Evolutionary conservation across 2,797 vertebrate genomes (phyloP).

Genomic region (Galagoides demidoff): DNA sequence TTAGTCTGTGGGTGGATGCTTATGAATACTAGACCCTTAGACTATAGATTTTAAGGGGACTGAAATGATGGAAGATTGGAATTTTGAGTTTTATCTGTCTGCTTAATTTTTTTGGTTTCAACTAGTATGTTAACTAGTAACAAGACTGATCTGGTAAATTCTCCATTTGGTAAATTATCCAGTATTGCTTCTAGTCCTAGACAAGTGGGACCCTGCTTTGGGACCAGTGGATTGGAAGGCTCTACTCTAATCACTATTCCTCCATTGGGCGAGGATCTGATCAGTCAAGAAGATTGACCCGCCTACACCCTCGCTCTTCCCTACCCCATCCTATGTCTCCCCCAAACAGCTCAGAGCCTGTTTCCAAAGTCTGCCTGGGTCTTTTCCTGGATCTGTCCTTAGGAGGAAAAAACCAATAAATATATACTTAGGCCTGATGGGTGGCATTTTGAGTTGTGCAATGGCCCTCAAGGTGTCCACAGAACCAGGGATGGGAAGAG

Average conservation of each 20-base stretch:
- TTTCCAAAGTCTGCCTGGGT: background rate
- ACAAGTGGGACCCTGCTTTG: background rate
- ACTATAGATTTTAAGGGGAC: conserved; percentile 35
- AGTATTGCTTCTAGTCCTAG: background rate
- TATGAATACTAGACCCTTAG: background rate
- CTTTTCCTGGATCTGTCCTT: background rate
- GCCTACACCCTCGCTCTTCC: background rate
- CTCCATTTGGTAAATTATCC: conserved; percentile 7
- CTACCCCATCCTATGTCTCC: background rate
- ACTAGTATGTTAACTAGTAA: conserved; percentile 5
- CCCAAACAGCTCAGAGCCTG: background rate
- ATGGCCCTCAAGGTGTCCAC: background rate
- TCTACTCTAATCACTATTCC: background rate
- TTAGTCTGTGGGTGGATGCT: background rate
- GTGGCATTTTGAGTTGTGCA: background rate
- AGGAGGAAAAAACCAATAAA: background rate
- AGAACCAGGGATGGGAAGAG: background rate
- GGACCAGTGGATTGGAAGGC: background rate
- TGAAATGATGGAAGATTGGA: conserved; percentile 26
- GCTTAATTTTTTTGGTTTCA: conserved; percentile 40
- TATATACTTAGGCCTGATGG: background rate
- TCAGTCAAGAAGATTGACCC: background rate
- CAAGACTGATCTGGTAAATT: background rate
- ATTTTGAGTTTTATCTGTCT: conserved; percentile 39
- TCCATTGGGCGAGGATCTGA: background rate